Base-by-base conservation (phyloP, 1,140 invertebrate genomes). In the Drosophila parabipectinata region DNA sequence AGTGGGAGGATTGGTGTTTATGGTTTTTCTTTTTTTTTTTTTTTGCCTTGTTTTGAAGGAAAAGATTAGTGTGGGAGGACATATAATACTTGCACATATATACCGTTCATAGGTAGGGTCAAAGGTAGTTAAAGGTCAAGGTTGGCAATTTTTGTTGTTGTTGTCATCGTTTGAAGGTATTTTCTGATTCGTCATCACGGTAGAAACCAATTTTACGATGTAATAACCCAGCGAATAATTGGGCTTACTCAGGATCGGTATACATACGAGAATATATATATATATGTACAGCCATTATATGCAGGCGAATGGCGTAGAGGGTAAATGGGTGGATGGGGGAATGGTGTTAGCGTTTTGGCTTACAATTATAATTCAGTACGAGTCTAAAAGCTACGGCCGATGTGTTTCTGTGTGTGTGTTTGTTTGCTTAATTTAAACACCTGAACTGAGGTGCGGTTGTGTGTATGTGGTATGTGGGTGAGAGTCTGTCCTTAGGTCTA, bases 361-460 rank as follows among this genome's bases (percentile, higher is more conserved):
- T 85, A 85, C 55, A 87, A 78, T 72, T 78, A 64, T 67, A 78
- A 72, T 82, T 85, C 81, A 85, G 81, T 87, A 82, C 68, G 66
- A 87, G 55, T 60, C 63, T 77, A 87, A 64, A 64, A 78, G 74
- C 82, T 87, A 85, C 62, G 82, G 64, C 82, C 74, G 77, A 85
- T 75, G 48, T 55, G 57, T 56, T 47, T 54, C 4, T 52, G 14
- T 59, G 21, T 21, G 21, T 54, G 10, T 56, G 14, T 62, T 59
- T 30, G 41, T 52, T 59, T 76, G 55, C 52, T 72, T 73, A 72
- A 63, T 48, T 45, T 73, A 53, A 74, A 67, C 72, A 75, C 71
- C 72, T 58, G 34, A 34, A 37, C 18, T 21, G 14, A 66, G 71
- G 66, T 78, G 54, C 26, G 1, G 5, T 28, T 28, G 26, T 28